Evolutionary conservation across 2,113 vertebrate species (phyloP), one percentile per base, ranked within the genome.

Genomic region (Oryzias celebensis): DNA sequence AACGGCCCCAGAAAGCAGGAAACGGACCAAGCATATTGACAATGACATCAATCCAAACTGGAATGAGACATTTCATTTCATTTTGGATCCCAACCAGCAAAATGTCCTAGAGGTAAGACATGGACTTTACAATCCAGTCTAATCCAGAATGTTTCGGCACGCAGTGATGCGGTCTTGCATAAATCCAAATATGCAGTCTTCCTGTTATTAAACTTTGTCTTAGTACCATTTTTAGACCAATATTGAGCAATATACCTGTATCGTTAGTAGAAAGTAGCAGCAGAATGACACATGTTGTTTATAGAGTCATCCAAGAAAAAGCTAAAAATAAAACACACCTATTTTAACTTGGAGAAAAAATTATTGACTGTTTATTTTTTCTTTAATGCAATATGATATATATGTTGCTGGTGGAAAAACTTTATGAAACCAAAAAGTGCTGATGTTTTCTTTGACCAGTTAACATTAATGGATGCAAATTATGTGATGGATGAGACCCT

Each of bases 401-500:
- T 0, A 17, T 1, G 0, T 45, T 14, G 44, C 36, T 15, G 31
- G 18, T 2, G 20, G 20, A 16, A 43, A 46, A 46, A 6, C 47
- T 10, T 64, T 41, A 12, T 28, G 24, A 28, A 45, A 62, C 18
- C 4, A 24, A 51, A 17, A 47, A 4, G 4, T 26, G 2, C 22
- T 58, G 7, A 13, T 78, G 23, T 65, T 72, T 62, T 41, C 73
- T 57, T 14, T 46, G 65, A 83, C 13, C 83, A 99, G 97, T 83
- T 99, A 65, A 98, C 94, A 0, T 86, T 99, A 85, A 97, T 97
- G 97, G 97, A 99, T 70, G 96, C 96, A 75, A 99, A 98, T 88
- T 98, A 98, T 0, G 92, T 97, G 65, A 95, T 97, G 94, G 97
- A 99, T 20, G 95, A 98, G 85, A 97, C 93, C 7, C 91, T 99